phyloP scores from a whole-genome alignment of 2,888 invertebrate species.

The Cartodere bifasciata region DNA sequence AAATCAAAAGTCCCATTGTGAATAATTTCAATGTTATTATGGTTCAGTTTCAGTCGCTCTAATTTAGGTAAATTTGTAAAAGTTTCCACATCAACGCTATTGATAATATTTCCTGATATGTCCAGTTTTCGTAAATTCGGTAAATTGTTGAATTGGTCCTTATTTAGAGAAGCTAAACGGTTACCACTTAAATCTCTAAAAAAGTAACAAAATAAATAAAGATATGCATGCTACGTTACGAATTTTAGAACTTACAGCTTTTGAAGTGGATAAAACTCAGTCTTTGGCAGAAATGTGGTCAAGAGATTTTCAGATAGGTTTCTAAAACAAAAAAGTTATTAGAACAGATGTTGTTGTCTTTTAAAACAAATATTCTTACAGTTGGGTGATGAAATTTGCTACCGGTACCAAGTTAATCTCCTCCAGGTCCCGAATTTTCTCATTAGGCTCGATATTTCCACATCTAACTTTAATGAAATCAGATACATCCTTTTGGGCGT shows the following conservation, averaged over 20 bases:
- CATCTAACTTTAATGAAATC: conserved; percentile 51
- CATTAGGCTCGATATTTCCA: conserved; percentile 44
- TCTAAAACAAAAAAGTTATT: conserved; percentile 36
- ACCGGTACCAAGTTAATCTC: conserved; percentile 50
- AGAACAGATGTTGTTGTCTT: conserved; percentile 5
- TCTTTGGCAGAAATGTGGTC: conserved; percentile 45
- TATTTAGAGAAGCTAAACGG: conserved; percentile 57
- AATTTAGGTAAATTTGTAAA: conserved; percentile 56
- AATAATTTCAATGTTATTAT: conserved; percentile 59
- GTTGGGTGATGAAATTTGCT: conserved; percentile 47
- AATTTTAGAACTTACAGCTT: conserved; percentile 48
- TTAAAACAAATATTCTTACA: conserved; percentile 40
- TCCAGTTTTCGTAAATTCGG: conserved; percentile 57
- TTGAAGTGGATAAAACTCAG: conserved; percentile 51
- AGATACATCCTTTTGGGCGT: conserved; percentile 37
- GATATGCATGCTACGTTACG: conserved; percentile 3
- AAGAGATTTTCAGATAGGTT: conserved; percentile 54
- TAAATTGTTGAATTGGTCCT: conserved; percentile 62
- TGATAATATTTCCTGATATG: conserved; percentile 57
- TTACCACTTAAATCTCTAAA: conserved; percentile 70
- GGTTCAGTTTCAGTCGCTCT: conserved; percentile 56
- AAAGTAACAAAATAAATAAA: conserved; percentile 18
- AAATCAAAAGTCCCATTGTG: conserved; percentile 58
- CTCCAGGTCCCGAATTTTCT: conserved; percentile 45
- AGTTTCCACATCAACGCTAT: conserved; percentile 51